Evolutionary conservation across 2,888 invertebrate species (phyloP).

Genomic region (Shargacucullia verbasci): DNA sequence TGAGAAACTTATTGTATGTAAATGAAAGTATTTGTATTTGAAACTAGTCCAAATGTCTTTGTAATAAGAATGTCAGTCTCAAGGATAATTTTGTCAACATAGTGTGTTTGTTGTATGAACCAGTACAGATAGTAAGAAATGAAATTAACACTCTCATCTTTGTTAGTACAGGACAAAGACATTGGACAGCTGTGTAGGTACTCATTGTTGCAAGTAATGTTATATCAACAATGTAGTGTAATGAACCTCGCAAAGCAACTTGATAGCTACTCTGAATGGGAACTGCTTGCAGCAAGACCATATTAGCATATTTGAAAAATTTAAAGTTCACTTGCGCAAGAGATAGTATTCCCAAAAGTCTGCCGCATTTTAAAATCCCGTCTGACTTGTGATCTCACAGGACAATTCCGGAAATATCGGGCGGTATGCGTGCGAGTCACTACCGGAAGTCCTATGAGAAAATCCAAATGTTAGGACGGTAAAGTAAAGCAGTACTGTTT

Average conservation of each 20-base stretch:
- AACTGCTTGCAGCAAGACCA: too few species aligned
- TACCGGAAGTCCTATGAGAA: not conserved
- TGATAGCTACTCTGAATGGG: too few species aligned
- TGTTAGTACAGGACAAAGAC: conserved; percentile 25
- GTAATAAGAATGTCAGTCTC: conserved; percentile 18
- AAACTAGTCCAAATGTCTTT: conserved; percentile 33
- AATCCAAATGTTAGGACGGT: not conserved
- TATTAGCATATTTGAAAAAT: too few species aligned
- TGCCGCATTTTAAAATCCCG: too few species aligned
- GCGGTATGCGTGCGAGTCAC: not conserved
- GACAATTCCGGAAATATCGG: not conserved
- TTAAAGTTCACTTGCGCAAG: too few species aligned
- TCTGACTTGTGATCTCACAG: too few species aligned
- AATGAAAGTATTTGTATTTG: conserved; percentile 37
- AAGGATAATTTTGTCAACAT: conserved; percentile 28
- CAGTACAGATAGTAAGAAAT: conserved; percentile 14
- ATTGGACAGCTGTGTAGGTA: conserved; percentile 5
- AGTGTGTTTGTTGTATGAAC: conserved; percentile 20
- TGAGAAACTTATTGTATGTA: conserved; percentile 49
- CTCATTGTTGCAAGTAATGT: conserved; percentile 22
- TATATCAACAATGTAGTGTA: conserved; percentile 32
- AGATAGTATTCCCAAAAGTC: too few species aligned
- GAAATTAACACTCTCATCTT: conserved; percentile 24
- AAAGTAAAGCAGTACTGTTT: not conserved
- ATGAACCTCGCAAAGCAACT: too few species aligned